phyloP scores from a whole-genome alignment of 1,140 invertebrate genomes.

The Penaeus chinensis region DNA sequence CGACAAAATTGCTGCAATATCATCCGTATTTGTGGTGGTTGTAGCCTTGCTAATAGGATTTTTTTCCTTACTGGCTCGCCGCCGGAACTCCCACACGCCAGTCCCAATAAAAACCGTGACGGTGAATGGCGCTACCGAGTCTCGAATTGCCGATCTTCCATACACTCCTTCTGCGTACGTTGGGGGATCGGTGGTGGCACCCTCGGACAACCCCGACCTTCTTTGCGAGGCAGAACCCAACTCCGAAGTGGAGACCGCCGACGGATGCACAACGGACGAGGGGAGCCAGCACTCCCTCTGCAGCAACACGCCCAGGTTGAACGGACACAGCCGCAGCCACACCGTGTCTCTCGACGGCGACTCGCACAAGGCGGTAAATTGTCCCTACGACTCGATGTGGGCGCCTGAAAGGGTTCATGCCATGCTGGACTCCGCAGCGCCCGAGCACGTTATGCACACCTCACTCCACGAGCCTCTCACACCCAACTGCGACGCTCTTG shows the following conservation, averaged over 20 bases:
- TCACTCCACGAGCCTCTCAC: constrained; percentile 45
- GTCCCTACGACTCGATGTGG: constrained; percentile 48
- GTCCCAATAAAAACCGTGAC: constrained; percentile 45
- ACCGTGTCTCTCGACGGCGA: constrained; percentile 40
- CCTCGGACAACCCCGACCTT: constrained; percentile 49
- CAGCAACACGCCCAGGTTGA: constrained; percentile 22
- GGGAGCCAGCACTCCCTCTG: constrained; percentile 35
- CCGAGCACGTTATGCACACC: constrained; percentile 61
- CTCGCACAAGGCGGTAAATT: constrained; percentile 12
- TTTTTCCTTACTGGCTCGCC: constrained; percentile 34
- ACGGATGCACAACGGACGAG: constrained; percentile 42
- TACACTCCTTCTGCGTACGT: constrained; percentile 51
- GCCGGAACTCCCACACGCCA: constrained; percentile 43
- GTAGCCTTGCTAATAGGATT: constrained; percentile 31
- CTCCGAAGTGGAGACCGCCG: constrained; percentile 33
- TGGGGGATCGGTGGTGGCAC: constrained; percentile 56
- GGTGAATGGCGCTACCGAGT: constrained; percentile 53
- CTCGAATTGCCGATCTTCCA: constrained; percentile 44
- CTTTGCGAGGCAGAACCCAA: constrained; percentile 45
- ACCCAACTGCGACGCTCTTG: constrained; percentile 38
- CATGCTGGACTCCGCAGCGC: constrained; percentile 61
- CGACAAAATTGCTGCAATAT: constrained; percentile 49
- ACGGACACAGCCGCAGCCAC: constrained; percentile 43
- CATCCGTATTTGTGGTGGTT: constrained; percentile 44
- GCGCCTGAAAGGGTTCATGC: constrained; percentile 58